These are phyloP conservation scores for Enteromius radiatus DNA, from an alignment of 2,797 vertebrate genomes.

Conservation along the genomic window DNA sequence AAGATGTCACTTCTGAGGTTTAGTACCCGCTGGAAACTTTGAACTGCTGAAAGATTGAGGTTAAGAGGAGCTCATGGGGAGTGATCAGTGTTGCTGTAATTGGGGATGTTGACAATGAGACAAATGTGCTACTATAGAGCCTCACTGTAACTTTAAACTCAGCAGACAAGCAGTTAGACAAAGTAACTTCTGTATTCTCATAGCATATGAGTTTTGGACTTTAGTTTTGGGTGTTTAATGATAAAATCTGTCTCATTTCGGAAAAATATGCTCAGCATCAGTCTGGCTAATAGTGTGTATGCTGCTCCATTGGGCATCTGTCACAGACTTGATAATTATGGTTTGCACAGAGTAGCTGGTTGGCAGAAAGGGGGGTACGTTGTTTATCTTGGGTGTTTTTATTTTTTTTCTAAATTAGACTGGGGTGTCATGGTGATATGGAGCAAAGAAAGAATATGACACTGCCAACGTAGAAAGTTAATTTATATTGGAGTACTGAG, in stretches of 20 bases:
- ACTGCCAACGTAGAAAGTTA: slow-evolving; percentile 30
- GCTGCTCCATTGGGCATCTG: slow-evolving; percentile 30
- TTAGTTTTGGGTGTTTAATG: slow-evolving; percentile 12
- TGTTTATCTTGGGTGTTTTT: slow-evolving; percentile 15
- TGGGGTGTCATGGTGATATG: slow-evolving; percentile 2
- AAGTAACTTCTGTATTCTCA: slow-evolving; percentile 11
- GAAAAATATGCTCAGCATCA: slow-evolving; percentile 31
- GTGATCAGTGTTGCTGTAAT: slow-evolving; percentile 57
- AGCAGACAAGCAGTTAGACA: slow-evolving; percentile 29
- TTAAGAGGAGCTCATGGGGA: slow-evolving; percentile 68
- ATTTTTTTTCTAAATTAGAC: slow-evolving; percentile 1
- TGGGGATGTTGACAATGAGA: slow-evolving; percentile 17
- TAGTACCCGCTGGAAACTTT: slow-evolving; percentile 62
- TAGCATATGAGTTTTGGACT: slow-evolving; percentile 34
- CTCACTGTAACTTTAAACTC: slow-evolving; percentile 9
- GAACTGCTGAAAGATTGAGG: slow-evolving; percentile 76
- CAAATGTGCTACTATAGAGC: slow-evolving; percentile 16
- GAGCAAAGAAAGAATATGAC: slow-evolving; percentile 1
- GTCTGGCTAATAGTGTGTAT: slow-evolving; percentile 39
- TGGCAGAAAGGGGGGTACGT: slow-evolving; percentile 5
- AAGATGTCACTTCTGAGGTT: slow-evolving; percentile 62
- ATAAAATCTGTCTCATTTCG: slow-evolving; percentile 33
- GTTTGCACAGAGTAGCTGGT: slow-evolving; percentile 11
- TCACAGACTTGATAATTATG: slow-evolving; percentile 36
- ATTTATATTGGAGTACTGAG: not conserved